phyloP scores from a whole-genome alignment of 2,797 vertebrate species.

The Cynodonichthys magdalenae region DNA sequence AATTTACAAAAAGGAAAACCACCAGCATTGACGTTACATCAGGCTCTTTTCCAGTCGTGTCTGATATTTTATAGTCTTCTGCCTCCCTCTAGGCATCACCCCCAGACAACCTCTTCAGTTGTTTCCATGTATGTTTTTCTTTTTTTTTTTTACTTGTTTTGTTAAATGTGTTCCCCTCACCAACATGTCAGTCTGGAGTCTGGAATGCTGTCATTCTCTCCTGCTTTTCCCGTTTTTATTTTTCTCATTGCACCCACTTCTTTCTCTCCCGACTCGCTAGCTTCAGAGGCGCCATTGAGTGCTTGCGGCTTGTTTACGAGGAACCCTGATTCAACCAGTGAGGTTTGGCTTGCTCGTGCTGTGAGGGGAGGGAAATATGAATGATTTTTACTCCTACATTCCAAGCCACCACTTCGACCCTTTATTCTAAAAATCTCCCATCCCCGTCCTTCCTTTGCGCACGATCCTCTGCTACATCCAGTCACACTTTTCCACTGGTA shows the following conservation, averaged over 20 bases:
- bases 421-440: slow-evolving; percentile 60
- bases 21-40: slow-evolving; percentile 7
- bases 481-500: slow-evolving; percentile 72
- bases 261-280: slow-evolving; percentile 50
- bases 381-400: slow-evolving; percentile 65
- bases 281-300: slow-evolving; percentile 77
- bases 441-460: slow-evolving; percentile 57
- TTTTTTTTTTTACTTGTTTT: slow-evolving; percentile 2
- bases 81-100: slow-evolving; percentile 3
- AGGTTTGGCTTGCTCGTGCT: slow-evolving; percentile 68
- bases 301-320: slow-evolving; percentile 77
- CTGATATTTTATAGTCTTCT: neutral
- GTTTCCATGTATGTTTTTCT: neutral
- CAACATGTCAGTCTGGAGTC: slow-evolving; percentile 24
- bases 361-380: slow-evolving; percentile 64
- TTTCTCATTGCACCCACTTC: slow-evolving; percentile 43
- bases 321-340: slow-evolving; percentile 76
- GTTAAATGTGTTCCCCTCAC: slow-evolving; percentile 26
- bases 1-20: neutral
- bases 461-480: slow-evolving; percentile 58
- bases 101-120: neutral
- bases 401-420: slow-evolving; percentile 46
- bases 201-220: slow-evolving; percentile 37
- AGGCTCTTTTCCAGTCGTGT: slow-evolving; percentile 3
- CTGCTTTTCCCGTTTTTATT: slow-evolving; percentile 31